These are phyloP conservation scores for Cancer borealis DNA, from an alignment of 2,888 invertebrate genomes.

Conservation along the genomic window DNA sequence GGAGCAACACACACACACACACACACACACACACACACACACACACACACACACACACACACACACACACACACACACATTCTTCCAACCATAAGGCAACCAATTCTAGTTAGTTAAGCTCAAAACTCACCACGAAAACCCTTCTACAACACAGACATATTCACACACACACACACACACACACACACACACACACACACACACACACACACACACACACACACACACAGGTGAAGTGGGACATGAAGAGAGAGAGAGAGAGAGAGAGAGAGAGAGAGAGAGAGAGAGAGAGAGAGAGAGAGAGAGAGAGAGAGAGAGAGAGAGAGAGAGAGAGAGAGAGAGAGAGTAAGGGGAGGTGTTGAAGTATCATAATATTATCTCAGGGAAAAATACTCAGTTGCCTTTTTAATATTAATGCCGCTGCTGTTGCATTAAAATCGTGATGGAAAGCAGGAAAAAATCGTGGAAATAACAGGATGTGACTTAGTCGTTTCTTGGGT, in stretches of 20 bases:
- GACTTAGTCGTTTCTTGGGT: background rate
- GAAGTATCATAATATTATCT: too few species aligned
- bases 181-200: constrained; percentile 11
- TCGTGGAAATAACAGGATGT: background rate
- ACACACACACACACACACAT: too few species aligned
- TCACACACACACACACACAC: constrained; percentile 20
- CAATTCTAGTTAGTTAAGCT: background rate
- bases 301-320: constrained; percentile 48
- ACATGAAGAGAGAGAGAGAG: too few species aligned
- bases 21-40: too few species aligned
- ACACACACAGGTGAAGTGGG: background rate
- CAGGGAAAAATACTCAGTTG: too few species aligned
- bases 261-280: too few species aligned
- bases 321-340: background rate
- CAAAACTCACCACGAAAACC: background rate
- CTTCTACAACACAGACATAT: background rate
- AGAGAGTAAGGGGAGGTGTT: background rate
- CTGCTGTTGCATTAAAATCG: background rate
- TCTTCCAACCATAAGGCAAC: too few species aligned
- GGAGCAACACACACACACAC: too few species aligned
- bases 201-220: constrained; percentile 28
- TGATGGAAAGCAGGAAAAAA: background rate
- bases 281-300: constrained; percentile 13
- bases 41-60: too few species aligned
- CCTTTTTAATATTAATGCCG: background rate